Evolutionary conservation across 2,797 vertebrate species (phyloP), one percentile per base, ranked within the genome.

Genomic region (Spheniscus humboldti): DNA sequence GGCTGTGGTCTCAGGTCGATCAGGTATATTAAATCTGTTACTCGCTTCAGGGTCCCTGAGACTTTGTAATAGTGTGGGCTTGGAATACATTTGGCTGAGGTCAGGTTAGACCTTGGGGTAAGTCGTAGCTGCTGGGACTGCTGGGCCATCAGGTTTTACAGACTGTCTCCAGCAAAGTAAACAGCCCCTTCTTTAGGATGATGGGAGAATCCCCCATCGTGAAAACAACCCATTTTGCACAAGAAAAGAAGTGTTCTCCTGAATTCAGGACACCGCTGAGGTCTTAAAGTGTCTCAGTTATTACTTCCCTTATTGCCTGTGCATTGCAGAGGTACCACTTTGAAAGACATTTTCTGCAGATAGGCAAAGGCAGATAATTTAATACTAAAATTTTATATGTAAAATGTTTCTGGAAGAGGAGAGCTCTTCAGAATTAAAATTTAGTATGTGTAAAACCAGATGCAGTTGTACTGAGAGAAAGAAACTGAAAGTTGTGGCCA

Each of bases 401-500:
- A 20, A 47, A 62, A 28, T 43, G 5, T 25, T 66, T 86, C 66
- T 76, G 31, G 41, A 64, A 73, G 50, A 80, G 33, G 13, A 27
- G 31, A 52, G 18, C 7, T 55, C 59, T 77, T 63, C 31, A 45
- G 0, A 41, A 41, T 53, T 20, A 27, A 74, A 71, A 52, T 31
- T 3, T 30, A 67, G 5, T 28, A 8, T 25, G n/a, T 39, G 25
- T 84, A 76, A 74, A 64, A 53, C 19, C 47, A 72, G 74, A 27
- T 85, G 60, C 39, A 30, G 22, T 60, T 83, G 45, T 79, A 9
- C 73, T 79, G 72, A 69, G 77, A 93, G 80, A 92, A 72, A 88
- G 94, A 96, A 97, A 96, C 73, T 63, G 77, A 90, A 95, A 95
- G 90, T 55, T 89, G 74, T 33, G 22, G 20, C 33, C 0, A 13